Evolutionary conservation across 2,113 vertebrate genomes (phyloP).

Genomic region (Eupsittula cactorum): DNA sequence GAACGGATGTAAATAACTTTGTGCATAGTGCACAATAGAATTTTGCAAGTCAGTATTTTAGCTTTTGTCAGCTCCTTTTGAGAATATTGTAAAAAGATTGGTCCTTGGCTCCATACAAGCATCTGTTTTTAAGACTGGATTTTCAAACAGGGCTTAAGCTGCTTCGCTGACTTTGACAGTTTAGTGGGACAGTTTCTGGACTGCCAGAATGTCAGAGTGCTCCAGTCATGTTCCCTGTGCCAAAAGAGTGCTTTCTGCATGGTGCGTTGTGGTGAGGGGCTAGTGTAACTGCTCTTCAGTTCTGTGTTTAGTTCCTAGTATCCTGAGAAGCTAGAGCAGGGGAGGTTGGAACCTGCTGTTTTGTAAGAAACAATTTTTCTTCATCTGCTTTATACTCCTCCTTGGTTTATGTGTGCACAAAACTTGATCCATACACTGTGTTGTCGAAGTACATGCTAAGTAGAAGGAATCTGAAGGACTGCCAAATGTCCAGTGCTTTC

Average conservation of each 20-base stretch:
- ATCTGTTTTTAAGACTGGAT: neutral
- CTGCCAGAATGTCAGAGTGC: neutral
- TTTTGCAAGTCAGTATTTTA: neutral
- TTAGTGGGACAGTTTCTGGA: neutral
- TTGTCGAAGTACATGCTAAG: neutral
- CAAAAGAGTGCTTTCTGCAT: neutral
- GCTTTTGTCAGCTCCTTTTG: neutral
- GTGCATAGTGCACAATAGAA: neutral
- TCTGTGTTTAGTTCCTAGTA: neutral
- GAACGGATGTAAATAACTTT: neutral
- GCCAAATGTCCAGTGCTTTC: neutral
- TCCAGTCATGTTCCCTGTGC: fast-evolving
- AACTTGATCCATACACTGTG: neutral
- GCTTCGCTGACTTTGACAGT: neutral
- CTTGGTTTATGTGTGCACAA: neutral
- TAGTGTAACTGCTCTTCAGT: neutral
- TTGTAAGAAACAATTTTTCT: neutral
- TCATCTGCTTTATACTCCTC: neutral
- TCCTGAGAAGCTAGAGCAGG: neutral
- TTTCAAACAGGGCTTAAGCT: neutral
- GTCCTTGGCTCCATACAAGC: neutral
- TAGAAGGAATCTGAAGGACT: neutral
- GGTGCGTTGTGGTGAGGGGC: neutral
- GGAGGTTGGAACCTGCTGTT: neutral
- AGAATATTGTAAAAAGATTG: neutral